phyloP scores from a whole-genome alignment of 2,797 vertebrate genomes.

The Spinus olivaceus region DNA sequence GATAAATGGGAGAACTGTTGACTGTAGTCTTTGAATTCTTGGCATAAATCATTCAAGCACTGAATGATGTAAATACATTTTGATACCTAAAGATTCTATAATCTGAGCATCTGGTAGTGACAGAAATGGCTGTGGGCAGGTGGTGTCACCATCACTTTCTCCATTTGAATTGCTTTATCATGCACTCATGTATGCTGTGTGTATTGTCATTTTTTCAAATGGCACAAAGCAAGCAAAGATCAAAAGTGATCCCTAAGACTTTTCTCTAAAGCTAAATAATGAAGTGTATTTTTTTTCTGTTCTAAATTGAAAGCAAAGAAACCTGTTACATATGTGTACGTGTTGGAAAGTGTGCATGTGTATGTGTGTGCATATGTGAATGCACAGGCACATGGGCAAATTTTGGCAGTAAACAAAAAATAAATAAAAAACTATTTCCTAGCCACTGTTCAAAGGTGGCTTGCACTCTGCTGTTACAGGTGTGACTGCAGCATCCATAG shows the following conservation, averaged over 20 bases:
- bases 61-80: background rate
- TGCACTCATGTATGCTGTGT: background rate
- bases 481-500: background rate
- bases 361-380: fast-evolving
- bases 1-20: background rate
- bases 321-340: fast-evolving
- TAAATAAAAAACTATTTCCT: background rate
- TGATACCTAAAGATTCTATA: background rate
- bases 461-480: background rate
- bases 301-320: background rate
- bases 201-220: background rate
- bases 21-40: background rate
- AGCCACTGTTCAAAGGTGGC: background rate
- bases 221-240: background rate
- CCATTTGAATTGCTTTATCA: background rate
- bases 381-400: fast-evolving
- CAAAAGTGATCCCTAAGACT: background rate
- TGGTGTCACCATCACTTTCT: background rate
- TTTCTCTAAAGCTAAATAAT: background rate
- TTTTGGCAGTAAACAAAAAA: background rate
- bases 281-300: background rate
- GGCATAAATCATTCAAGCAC: background rate
- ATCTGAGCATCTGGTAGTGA: background rate
- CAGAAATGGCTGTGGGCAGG: background rate
- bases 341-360: background rate